Base-by-base conservation (phyloP, 1,140 invertebrate genomes). In the Ips typographus region DNA sequence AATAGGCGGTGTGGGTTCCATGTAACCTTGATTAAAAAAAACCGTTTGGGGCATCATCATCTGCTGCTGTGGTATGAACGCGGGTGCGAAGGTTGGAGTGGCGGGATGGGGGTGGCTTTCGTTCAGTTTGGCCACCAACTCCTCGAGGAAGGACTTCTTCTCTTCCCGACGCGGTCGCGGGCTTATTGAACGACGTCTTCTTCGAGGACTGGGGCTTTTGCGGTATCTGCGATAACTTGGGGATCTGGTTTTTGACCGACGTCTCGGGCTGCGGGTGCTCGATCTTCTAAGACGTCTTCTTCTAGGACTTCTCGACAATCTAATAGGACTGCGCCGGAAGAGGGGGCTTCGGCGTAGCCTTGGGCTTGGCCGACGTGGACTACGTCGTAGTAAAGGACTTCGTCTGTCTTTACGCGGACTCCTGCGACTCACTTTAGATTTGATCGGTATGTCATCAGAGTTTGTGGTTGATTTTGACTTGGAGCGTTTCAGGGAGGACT, bases 131-230 rank as follows among this genome's bases (percentile, higher is more conserved):
- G 73, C 71, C 58, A 70, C 65, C 8, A 78, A 65, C 72, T 78
- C 78, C 57, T 79, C 75, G 43, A 79, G 56, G 65, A 79, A 79
- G 2, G 77, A 74, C 61, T 70, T 71, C 40, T 74, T 75, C 62
- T 74, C 72, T 55, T 72, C 70, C 57, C 52, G 44, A n/a, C 63
- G 72, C 2, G 7, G 8, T 47, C 47, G 59, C 40, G 56, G 57
- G 37, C 55, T 69, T 57, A 58, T 57, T 1, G 72, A 73, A 37
- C 68, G 55, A 38, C 57, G 60, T n/a, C 60, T 72, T 39, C 64
- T 61, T 37, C 58, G 41, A 6, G 40, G 37, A 2, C 68, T 51
- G 37, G 53, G 58, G 52, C 59, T 72, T 53, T 68, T 60, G 53
- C 53, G 37, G 6, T 39, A n/a, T 22, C 64, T 58, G 8, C 40